Conservation (phyloP, 2,113 vertebrate genomes). For the Macquaria ambigua region DNA sequence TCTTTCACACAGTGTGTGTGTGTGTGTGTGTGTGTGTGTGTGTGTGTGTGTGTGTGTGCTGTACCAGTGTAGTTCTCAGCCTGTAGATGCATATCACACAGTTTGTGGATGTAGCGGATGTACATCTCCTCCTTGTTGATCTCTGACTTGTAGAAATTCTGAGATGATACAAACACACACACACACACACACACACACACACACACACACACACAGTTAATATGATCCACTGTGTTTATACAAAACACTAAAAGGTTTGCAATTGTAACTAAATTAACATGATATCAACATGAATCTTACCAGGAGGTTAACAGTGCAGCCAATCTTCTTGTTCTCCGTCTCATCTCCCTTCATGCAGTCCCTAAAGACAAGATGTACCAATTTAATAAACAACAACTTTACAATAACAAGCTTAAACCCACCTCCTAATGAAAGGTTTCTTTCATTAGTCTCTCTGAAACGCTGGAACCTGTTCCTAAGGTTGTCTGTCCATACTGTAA, state of each 20-base stretch:
- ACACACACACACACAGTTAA: too few relatives aligned
- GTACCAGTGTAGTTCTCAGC: constrained; percentile 96
- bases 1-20: too few relatives aligned
- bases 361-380: constrained; percentile 70
- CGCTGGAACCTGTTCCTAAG: too few relatives aligned
- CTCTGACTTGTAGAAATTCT: constrained; percentile 99
- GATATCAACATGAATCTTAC: constrained; percentile 79
- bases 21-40: neutral
- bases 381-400: neutral
- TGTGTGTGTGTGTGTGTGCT: neutral
- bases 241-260: neutral
- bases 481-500: too few relatives aligned
- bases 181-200: neutral
- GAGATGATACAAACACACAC: constrained; percentile 18
- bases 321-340: constrained; percentile 98
- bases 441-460: too few relatives aligned
- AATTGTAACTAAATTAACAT: neutral
- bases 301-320: constrained; percentile 97
- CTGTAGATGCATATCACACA: constrained; percentile 98
- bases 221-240: neutral
- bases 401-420: neutral
- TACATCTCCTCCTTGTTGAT: constrained; percentile 99
- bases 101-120: constrained; percentile 98
- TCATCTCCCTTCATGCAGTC: constrained; percentile 99
- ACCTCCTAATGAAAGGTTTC: too few relatives aligned